Evolutionary conservation across 2,113 vertebrate genomes (phyloP), one percentile per base, ranked within the genome.

Genomic region (Gobiocypris rarus): DNA sequence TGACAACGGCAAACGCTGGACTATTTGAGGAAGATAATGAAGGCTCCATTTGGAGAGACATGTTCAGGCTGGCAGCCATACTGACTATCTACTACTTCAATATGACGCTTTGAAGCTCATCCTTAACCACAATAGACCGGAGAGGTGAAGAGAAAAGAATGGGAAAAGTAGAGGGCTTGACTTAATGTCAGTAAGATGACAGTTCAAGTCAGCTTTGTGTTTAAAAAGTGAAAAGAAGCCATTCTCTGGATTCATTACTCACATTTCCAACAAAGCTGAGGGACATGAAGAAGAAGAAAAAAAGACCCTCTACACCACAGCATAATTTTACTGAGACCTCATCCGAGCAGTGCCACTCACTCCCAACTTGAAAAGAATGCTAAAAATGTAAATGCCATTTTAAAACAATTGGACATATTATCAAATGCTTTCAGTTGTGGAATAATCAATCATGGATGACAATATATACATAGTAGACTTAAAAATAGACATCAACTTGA

Each of bases 21-120:
- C 63, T 69, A 63, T 75, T 58, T 69, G 41, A 67, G 58, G 22
- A 28, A 31, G 26, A 83, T 78, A 86, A 83, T 77, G 52, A 79
- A 28, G 65, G 58, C 45, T 61, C 41, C 24, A 26, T 54, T 61
- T 28, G 56, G 15, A 75, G 17, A 38, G 26, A 52, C 59, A 43
- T 59, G 45, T 43, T 34, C 67, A 52, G 80, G 31, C 80, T 26
- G 78, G 65, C 65, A 82, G 65, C 65, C 28, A 34, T 41, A 41
- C 52, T 77, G 75, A 77, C 41, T 77, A 59, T 77, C 73, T 67
- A 15, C 78, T 31, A 15, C 65, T 41, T 7, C 63, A 54, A 41
- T 52, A 69, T 38, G 61, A 38, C 5, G 19, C 78, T 82, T 82
- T 82, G 50, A 70, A 70, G 80, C 65, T 82, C 45, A 54, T 54